phyloP scores from a whole-genome alignment of 2,113 vertebrate genomes.

The Hydrolagus affinis region DNA sequence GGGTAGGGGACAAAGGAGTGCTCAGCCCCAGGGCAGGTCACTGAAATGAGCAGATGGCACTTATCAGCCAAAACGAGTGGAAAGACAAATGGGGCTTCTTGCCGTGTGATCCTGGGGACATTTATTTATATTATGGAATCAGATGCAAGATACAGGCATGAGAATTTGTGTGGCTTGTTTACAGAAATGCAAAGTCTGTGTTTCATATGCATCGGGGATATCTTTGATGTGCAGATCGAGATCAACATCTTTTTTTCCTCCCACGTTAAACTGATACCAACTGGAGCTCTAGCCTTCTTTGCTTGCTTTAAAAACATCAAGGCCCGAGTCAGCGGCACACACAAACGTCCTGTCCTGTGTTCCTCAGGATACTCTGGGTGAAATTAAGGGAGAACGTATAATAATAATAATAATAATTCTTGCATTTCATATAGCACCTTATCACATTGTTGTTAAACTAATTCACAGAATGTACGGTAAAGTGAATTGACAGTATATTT shows the following conservation, averaged over 20 bases:
- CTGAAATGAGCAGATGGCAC: conserved; percentile 32
- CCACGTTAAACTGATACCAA: conserved; percentile 13
- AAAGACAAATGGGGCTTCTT: conserved; percentile 31
- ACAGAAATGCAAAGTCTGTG: conserved; percentile 20
- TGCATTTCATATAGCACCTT: no score
- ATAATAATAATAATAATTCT: no score
- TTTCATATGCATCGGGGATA: conserved; percentile 15
- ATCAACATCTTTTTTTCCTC: background rate
- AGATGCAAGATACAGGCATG: background rate
- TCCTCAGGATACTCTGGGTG: background rate
- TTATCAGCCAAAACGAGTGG: conserved; percentile 20
- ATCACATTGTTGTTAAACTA: no score
- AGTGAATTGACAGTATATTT: no score
- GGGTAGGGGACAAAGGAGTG: conserved; percentile 26
- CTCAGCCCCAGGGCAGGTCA: conserved; percentile 24
- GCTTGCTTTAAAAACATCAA: conserved; percentile 22
- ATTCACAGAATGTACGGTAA: no score
- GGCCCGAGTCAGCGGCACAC: background rate
- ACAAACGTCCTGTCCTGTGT: background rate
- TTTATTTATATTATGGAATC: conserved; percentile 9
- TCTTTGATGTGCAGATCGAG: conserved; percentile 30
- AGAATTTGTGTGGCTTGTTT: conserved; percentile 8
- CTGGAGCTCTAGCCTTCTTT: conserved; percentile 10
- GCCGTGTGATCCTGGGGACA: background rate
- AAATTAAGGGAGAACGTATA: background rate